A percentile compares a stretch with the other conserved stretches of the same genome.
Conservation (phyloP, 2,797 vertebrate species). For the Squalus acanthias region DNA sequence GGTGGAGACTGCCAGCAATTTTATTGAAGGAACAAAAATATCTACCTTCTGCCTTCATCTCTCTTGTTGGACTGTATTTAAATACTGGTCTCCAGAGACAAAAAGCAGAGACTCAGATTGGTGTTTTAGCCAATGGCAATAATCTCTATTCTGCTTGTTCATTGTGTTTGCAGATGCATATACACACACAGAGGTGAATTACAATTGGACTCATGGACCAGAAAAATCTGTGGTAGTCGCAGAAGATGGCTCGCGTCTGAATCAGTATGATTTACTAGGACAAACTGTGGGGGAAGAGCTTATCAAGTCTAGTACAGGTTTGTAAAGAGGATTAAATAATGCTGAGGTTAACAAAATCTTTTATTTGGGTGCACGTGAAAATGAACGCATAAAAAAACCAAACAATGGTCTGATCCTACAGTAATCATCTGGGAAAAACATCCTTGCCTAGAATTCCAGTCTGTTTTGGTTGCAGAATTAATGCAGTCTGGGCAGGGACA, state of each 20-base stretch:
- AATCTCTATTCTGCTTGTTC: background rate
- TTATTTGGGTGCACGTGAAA: background rate
- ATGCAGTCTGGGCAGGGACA: no score
- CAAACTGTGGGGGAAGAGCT: slow-evolving; percentile 85
- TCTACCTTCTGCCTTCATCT: background rate
- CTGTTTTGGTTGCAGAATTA: background rate
- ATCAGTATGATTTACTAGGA: slow-evolving; percentile 87
- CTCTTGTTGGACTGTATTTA: background rate
- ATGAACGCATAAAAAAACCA: background rate
- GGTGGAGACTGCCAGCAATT: background rate
- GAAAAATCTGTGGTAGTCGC: slow-evolving; percentile 86
- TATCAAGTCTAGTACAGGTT: slow-evolving; percentile 89
- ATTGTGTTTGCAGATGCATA: slow-evolving; percentile 74
- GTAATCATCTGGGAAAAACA: background rate
- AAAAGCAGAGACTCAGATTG: background rate
- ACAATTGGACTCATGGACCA: slow-evolving; percentile 85
- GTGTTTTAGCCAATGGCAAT: background rate
- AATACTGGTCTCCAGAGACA: background rate
- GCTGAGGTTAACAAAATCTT: background rate
- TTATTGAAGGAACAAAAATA: background rate
- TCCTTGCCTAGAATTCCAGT: no score
- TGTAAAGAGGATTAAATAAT: slow-evolving; percentile 48
- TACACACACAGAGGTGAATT: slow-evolving; percentile 85
- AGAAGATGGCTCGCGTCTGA: slow-evolving; percentile 81
- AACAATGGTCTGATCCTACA: background rate